phyloP scores from a whole-genome alignment of 1,140 invertebrate species.

The Drosophila arizonae region DNA sequence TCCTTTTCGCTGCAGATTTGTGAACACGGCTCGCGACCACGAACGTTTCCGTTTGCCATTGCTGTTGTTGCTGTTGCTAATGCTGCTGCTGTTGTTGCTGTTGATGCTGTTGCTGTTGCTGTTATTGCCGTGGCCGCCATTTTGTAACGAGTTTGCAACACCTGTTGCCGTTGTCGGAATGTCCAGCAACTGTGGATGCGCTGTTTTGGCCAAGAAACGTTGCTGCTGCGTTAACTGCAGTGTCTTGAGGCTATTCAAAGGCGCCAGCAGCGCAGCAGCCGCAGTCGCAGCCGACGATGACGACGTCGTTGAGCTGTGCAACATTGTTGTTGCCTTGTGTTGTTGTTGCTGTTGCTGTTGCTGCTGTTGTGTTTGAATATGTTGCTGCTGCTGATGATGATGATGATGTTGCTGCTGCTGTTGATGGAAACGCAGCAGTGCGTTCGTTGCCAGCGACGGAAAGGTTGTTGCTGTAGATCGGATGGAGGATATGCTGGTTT shows the following conservation, averaged over 20 bases:
- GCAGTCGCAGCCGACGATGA: slow-evolving; percentile 10
- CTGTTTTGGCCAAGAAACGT: slow-evolving; percentile 55
- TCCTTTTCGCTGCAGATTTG: slow-evolving; percentile 96
- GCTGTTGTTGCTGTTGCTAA: slow-evolving; percentile 46
- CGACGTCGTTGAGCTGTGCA: slow-evolving; percentile 21
- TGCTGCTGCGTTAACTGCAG: slow-evolving; percentile 64
- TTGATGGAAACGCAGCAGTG: slow-evolving; percentile 72
- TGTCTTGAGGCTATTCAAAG: slow-evolving; percentile 56
- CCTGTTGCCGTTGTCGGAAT: slow-evolving; percentile 41
- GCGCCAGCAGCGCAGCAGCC: slow-evolving; percentile 52
- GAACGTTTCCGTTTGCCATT: slow-evolving; percentile 90
- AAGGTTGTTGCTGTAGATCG: slow-evolving; percentile 40
- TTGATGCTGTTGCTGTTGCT: slow-evolving; percentile 10
- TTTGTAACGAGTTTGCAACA: slow-evolving; percentile 34
- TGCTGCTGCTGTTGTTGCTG: slow-evolving; percentile 9
- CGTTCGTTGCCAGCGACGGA: slow-evolving; percentile 64
- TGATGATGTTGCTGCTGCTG: slow-evolving; percentile 61
- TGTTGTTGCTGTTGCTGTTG: slow-evolving; percentile 41
- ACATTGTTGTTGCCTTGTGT: slow-evolving; percentile 34
- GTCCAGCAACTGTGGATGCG: slow-evolving; percentile 48
- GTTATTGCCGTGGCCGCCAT: slow-evolving; percentile 33
- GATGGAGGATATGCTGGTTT: background rate
- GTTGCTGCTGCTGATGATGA: slow-evolving; percentile 53
- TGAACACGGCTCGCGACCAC: slow-evolving; percentile 97
- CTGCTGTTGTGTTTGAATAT: slow-evolving; percentile 25